These are phyloP conservation scores for Cheiracanthium punctorium DNA, from an alignment of 2,888 invertebrate genomes.

Conservation along the genomic window DNA sequence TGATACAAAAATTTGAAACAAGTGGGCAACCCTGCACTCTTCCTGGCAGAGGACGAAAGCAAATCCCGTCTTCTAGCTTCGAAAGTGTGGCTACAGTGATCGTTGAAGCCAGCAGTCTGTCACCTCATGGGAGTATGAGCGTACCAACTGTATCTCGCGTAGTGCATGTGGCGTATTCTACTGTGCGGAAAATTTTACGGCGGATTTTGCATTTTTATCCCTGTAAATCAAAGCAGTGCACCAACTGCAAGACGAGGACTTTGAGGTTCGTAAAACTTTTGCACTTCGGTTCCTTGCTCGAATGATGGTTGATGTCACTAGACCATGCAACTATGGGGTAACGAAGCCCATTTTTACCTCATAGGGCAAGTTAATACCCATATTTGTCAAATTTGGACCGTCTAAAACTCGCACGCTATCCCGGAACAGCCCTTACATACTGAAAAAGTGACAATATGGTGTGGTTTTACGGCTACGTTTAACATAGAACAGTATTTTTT, in stretches of 20 bases:
- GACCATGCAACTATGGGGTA: neutral
- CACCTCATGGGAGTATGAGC: neutral
- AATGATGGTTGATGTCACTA: neutral
- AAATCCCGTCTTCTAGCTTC: neutral
- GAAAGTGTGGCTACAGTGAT: neutral
- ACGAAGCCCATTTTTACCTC: neutral
- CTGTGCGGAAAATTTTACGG: neutral
- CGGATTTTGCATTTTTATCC: neutral
- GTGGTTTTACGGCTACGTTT: slow-evolving; percentile 13
- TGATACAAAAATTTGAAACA: slow-evolving; percentile 32
- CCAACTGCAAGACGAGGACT: neutral
- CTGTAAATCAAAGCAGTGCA: neutral
- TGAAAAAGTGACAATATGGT: slow-evolving; percentile 5
- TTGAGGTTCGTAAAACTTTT: neutral
- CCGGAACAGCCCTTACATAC: slow-evolving; percentile 24
- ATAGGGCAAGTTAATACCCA: neutral
- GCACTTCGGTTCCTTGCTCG: neutral
- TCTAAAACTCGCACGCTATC: slow-evolving; percentile 11
- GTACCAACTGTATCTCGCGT: neutral
- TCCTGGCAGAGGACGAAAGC: neutral
- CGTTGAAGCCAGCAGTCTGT: neutral
- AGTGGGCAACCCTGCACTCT: neutral
- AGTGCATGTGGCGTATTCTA: neutral
- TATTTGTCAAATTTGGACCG: neutral
- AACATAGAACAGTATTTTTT: neutral